Conservation (phyloP, 2,888 invertebrate genomes). For the Lithophane semibrunnea region DNA sequence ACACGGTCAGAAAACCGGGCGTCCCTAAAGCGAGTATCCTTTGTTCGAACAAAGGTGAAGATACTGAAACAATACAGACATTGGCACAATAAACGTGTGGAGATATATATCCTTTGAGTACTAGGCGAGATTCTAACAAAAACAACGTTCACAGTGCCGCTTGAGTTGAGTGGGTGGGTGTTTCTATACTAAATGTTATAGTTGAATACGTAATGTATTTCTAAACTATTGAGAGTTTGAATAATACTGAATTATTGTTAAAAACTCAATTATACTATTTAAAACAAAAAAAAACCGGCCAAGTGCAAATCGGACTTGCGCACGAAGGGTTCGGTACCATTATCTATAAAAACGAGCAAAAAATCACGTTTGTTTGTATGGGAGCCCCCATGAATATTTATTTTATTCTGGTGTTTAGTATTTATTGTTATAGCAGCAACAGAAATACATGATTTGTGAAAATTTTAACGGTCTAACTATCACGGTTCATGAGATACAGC, state of each 20-base stretch:
- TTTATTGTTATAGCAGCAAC: no score
- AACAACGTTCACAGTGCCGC: conserved; percentile 34
- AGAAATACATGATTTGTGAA: no score
- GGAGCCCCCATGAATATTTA: no score
- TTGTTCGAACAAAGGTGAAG: conserved; percentile 50
- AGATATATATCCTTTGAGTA: conserved; percentile 51
- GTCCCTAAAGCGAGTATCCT: conserved; percentile 20
- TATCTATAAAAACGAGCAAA: no score
- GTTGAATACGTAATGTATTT: not conserved
- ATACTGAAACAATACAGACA: conserved; percentile 55
- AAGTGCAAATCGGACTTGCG: no score
- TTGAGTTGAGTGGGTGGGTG: conserved; percentile 4
- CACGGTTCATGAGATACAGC: no score
- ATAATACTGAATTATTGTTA: not conserved
- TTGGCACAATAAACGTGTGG: conserved; percentile 51
- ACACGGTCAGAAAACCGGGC: conserved; percentile 32
- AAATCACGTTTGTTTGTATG: no score
- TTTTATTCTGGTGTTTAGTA: no score
- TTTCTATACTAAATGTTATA: not conserved
- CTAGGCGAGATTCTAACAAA: conserved; percentile 47
- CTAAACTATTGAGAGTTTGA: not conserved
- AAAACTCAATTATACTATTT: no score
- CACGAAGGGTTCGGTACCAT: no score
- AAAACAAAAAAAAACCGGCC: no score
- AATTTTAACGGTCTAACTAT: no score